These are phyloP conservation scores for Lagopus leucura DNA, from an alignment of 2,113 vertebrate species.

Conservation along the genomic window DNA sequence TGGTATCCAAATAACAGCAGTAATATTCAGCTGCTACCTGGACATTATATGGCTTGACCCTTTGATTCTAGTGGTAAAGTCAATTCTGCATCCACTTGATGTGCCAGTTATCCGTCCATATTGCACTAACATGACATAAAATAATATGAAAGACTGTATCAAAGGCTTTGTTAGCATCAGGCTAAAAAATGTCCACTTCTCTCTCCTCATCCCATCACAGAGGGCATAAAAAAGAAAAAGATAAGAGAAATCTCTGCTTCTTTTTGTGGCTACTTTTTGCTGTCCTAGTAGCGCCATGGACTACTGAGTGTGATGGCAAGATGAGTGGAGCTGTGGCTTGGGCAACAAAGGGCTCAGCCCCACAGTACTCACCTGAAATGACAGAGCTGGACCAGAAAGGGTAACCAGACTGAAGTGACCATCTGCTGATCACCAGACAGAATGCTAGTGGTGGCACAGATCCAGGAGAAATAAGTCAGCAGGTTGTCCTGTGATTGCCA, in stretches of 20 bases:
- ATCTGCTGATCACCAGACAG: too few relatives aligned
- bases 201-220: not conserved
- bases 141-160: not conserved
- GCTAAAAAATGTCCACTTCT: not conserved
- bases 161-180: not conserved
- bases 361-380: not conserved
- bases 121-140: not conserved
- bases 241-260: not conserved
- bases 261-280: not conserved
- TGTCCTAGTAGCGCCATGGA: not conserved
- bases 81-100: not conserved
- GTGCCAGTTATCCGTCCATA: not conserved
- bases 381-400: rapidly evolving
- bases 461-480: not conserved
- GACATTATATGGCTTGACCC: not conserved
- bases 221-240: not conserved
- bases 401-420: not conserved
- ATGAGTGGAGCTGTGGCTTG: not conserved
- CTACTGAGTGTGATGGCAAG: not conserved
- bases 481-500: rapidly evolving
- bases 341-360: rapidly evolving
- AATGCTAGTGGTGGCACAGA: not conserved
- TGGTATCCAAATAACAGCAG: too few relatives aligned
- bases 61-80: not conserved
- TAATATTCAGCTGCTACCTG: not conserved